A percentile compares a stretch with the other conserved stretches of the same genome.
Conservation (phyloP, 1,140 invertebrate genomes). For the Lordiphosa clarofinis region DNA sequence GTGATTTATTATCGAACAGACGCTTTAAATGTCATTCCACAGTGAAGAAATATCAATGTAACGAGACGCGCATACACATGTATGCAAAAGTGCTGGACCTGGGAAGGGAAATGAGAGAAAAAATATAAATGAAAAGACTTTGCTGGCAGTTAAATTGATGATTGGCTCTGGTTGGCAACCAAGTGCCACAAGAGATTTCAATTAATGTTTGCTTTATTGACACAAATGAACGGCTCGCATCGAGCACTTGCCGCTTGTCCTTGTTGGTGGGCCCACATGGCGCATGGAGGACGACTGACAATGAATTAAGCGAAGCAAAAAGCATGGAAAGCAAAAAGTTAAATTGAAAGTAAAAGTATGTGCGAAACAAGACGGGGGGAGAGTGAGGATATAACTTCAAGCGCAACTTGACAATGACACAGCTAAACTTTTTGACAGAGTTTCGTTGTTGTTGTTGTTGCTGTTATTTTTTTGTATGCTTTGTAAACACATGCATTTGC, state of each 20-base stretch:
- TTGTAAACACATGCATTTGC: conserved; percentile 63
- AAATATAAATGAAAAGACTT: conserved; percentile 18
- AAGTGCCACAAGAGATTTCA: conserved; percentile 53
- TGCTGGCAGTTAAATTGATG: conserved; percentile 59
- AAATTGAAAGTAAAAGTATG: conserved; percentile 73
- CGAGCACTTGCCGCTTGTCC: conserved; percentile 7
- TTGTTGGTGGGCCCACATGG: conserved; percentile 32
- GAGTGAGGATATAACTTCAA: conserved; percentile 40
- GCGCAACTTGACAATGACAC: conserved; percentile 70
- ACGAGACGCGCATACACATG: conserved; percentile 54
- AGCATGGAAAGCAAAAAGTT: conserved; percentile 43
- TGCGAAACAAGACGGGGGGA: background rate
- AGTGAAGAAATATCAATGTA: conserved; percentile 65
- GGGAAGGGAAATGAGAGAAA: conserved; percentile 15
- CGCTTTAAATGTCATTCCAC: conserved; percentile 66
- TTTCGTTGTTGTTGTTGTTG: conserved; percentile 31
- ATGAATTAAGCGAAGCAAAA: conserved; percentile 52
- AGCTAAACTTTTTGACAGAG: conserved; percentile 62
- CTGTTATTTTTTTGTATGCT: conserved; percentile 45
- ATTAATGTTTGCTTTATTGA: conserved; percentile 70
- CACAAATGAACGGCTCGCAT: conserved; percentile 51
- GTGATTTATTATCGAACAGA: conserved; percentile 71
- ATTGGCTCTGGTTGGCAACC: conserved; percentile 35
- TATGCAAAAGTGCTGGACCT: conserved; percentile 32
- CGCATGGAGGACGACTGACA: conserved; percentile 55